Conservation (phyloP, 2,113 vertebrate genomes). For the Nothobranchius kuhntae region DNA sequence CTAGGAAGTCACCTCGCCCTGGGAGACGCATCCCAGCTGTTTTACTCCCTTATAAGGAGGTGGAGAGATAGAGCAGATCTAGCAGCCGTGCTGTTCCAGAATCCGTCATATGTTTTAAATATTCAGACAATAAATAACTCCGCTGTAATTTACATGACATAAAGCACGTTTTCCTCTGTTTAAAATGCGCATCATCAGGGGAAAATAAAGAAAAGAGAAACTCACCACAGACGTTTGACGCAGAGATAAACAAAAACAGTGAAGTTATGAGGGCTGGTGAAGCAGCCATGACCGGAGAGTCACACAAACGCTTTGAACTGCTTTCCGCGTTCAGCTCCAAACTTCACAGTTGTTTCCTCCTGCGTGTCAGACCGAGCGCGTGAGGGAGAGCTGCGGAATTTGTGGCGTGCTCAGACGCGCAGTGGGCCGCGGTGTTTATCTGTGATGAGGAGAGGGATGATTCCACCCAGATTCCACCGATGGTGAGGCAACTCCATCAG, state of each 20-base stretch:
- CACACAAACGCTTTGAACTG: background rate
- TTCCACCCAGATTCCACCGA: background rate
- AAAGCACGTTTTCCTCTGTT: too few species aligned
- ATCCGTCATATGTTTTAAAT: background rate
- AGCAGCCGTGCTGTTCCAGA: background rate
- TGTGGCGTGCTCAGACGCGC: background rate
- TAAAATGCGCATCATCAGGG: conserved; percentile 18
- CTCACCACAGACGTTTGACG: conserved; percentile 53
- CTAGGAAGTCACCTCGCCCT: background rate
- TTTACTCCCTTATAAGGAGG: conserved; percentile 69
- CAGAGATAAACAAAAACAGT: conserved; percentile 21
- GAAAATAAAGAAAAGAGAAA: conserved; percentile 13
- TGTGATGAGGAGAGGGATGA: background rate
- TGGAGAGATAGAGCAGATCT: background rate
- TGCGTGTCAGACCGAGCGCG: background rate
- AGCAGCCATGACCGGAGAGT: conserved; percentile 46
- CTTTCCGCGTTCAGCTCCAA: too few species aligned
- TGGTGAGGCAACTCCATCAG: background rate
- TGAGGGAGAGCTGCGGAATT: background rate
- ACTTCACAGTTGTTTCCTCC: too few species aligned
- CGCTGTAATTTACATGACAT: too few species aligned
- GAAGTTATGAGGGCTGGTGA: background rate
- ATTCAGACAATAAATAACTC: background rate
- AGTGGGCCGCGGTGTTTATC: background rate
- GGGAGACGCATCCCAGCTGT: conserved; percentile 13